A percentile compares a stretch with the other conserved stretches of the same genome.
Evolutionary conservation across 1,140 invertebrate genomes (phyloP).

Genomic region (Hypothenemus hampei): DNA sequence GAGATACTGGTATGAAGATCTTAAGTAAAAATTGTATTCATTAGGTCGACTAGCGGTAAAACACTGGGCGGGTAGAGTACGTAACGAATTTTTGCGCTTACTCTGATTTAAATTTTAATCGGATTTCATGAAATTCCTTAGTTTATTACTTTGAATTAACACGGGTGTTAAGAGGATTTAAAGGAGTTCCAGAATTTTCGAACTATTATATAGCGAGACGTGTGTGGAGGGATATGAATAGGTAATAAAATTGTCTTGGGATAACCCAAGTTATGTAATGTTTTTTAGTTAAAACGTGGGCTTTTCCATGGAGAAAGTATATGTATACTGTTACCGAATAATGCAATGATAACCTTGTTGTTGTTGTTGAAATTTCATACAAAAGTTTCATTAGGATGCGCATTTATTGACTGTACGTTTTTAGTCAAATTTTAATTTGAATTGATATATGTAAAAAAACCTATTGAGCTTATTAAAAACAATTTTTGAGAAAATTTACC

Average conservation of each 20-base stretch:
- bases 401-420: no score
- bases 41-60: constrained; percentile 20
- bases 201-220: constrained; percentile 13
- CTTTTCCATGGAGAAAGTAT: constrained; percentile 22
- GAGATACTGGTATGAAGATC: background rate
- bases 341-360: constrained; percentile 15
- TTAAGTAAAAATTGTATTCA: constrained; percentile 8
- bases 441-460: no score
- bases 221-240: constrained; percentile 17
- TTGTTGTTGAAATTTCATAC: no score
- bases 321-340: constrained; percentile 5
- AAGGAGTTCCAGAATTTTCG: background rate
- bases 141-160: no score
- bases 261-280: constrained; percentile 19
- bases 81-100: constrained; percentile 18
- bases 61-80: constrained; percentile 3
- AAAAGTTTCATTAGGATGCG: no score
- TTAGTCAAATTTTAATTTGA: no score
- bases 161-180: background rate
- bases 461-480: no score
- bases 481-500: no score
- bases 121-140: no score
- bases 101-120: constrained; percentile 9
- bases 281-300: constrained; percentile 12
- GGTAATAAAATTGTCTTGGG: constrained; percentile 22